Evolutionary conservation across 2,113 vertebrate genomes (phyloP), one percentile per base, ranked within the genome.

Genomic region (Noturus placidus): DNA sequence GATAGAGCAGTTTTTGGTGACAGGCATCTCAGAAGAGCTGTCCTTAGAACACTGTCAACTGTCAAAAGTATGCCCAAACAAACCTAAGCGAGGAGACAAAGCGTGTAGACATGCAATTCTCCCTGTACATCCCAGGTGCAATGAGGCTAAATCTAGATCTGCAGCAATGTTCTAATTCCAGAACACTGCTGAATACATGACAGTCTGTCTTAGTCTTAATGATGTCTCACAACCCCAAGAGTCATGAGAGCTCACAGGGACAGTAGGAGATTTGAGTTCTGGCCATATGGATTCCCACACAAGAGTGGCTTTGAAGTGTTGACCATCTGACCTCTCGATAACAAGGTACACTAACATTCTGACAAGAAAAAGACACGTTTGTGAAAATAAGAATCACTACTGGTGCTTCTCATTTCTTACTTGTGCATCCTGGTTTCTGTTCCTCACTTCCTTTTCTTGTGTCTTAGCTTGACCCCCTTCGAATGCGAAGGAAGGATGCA

Each of bases 141-240:
- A 46, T 67, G 57, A 56, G 50, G 59, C 61, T 85, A 80, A 85
- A 85, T 79, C 85, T 67, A 79, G 85, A 52, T 79, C 38, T 86
- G 72, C 74, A 79, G 56, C 22, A 50, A 65, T 61, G 42, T 86
- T 52, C 83, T 85, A 85, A 69, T 79, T 88, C 54, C 30, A 84
- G 50, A 77, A 79, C 72, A 67, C 11, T 50, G 65, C 84, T 61
- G 57, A 61, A 88, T 77, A 85, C 87, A 82, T 91, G 88, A 87
- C 88, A 33, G 88, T 76, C 63, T 35, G 74, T 87, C 69, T 76
- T 87, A 83, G 82, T 72, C 90, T 88, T 93, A 92, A 91, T 92
- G 87, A 91, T 91, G 86, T 89, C 84, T 87, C 78, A 22, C 67
- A 86, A 86, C 84, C 84, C 33, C 69, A 76, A 67, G 79, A 80